Percentiles rank a stretch among this genome's conserved stretches.
phyloP scores from a whole-genome alignment of 2,797 vertebrate species.

The Tachyglossus aculeatus region DNA sequence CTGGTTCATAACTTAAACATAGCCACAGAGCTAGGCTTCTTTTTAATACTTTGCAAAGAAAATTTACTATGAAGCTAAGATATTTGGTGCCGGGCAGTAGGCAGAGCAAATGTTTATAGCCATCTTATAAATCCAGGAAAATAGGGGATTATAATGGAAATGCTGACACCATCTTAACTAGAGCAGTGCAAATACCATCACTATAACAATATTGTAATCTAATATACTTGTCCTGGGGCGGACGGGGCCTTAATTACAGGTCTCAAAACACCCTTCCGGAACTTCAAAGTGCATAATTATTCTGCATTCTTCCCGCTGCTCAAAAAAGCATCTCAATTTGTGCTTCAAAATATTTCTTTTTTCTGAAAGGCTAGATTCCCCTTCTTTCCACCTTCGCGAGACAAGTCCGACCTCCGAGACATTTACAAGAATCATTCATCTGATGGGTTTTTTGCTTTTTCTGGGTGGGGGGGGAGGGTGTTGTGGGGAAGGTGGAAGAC shows the following conservation, averaged over 20 bases:
- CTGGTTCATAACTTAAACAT: constrained; percentile 15
- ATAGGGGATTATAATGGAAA: constrained; percentile 59
- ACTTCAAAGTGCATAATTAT: constrained; percentile 59
- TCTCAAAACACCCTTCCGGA: constrained; percentile 44
- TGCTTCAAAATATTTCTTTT: constrained; percentile 56
- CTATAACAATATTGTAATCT: constrained; percentile 56
- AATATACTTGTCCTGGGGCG: constrained; percentile 56
- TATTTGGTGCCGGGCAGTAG: neutral
- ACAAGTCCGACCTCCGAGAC: constrained; percentile 54
- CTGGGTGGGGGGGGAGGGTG: no score
- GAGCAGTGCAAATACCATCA: constrained; percentile 56
- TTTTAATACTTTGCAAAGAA: constrained; percentile 7
- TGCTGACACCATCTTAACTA: constrained; percentile 55
- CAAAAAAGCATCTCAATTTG: constrained; percentile 53
- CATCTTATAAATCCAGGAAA: constrained; percentile 58
- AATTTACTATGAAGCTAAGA: constrained; percentile 7
- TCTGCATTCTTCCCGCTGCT: constrained; percentile 45
- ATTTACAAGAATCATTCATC: constrained; percentile 65
- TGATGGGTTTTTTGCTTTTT: constrained; percentile 10
- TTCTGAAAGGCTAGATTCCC: constrained; percentile 42
- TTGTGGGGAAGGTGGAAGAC: constrained; percentile 51
- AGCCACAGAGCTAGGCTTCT: constrained; percentile 17
- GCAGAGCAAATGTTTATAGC: constrained; percentile 42
- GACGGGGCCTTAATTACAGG: constrained; percentile 43
- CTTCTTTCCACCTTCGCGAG: constrained; percentile 42